Percentiles rank a stretch among this genome's conserved stretches.
These are phyloP conservation scores for Acrobasis repandana DNA, from an alignment of 2,888 invertebrate genomes.

Conservation along the genomic window DNA sequence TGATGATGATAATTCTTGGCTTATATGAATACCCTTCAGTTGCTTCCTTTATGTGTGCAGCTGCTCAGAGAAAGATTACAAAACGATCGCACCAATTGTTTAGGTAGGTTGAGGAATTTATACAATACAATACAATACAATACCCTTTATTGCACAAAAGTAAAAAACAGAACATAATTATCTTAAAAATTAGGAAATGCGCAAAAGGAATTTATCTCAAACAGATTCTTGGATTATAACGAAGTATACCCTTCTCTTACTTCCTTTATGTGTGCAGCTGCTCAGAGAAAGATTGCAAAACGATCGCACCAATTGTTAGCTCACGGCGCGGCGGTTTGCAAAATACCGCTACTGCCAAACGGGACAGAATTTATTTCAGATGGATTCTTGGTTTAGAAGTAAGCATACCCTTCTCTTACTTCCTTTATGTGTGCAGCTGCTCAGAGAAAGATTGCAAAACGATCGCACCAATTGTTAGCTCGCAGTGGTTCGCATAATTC, in stretches of 20 bases:
- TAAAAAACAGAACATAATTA: not conserved
- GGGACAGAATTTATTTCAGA: not conserved
- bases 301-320: slow-evolving; percentile 5
- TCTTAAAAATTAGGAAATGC: no score
- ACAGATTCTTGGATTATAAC: no score
- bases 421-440: not conserved
- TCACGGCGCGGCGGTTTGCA: not conserved
- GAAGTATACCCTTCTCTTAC: no score
- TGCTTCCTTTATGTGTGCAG: no score
- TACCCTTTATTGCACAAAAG: no score
- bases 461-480: slow-evolving; percentile 8
- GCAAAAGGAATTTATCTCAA: not conserved
- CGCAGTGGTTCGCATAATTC: not conserved
- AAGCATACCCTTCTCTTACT: not conserved
- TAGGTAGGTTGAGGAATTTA: no score
- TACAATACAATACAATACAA: no score
- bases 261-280: no score
- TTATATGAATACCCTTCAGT: no score
- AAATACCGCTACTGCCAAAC: not conserved
- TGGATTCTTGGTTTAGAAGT: no score
- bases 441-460: not conserved
- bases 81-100: slow-evolving; percentile 3
- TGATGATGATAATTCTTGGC: no score
- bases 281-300: not conserved
- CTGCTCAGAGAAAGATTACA: not conserved